These are phyloP conservation scores for Elachura formosa DNA, from an alignment of 2,113 vertebrate genomes.

Conservation along the genomic window DNA sequence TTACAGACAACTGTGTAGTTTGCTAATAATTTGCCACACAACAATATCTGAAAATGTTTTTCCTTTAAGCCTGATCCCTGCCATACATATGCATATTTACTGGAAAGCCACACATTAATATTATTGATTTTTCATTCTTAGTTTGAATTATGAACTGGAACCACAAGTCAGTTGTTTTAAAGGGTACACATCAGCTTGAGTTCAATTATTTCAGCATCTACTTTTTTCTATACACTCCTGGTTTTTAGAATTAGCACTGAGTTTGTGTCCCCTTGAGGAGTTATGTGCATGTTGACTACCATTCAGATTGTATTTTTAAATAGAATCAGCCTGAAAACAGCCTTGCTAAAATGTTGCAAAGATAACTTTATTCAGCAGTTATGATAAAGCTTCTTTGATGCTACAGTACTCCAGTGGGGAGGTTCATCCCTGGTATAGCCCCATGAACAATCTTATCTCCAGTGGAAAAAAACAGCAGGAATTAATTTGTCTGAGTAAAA, in stretches of 20 bases:
- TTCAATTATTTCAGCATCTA: not conserved
- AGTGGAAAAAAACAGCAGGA: not conserved
- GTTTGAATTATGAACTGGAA: not conserved
- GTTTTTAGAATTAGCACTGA: not conserved
- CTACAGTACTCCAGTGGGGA: not conserved
- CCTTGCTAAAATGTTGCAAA: not conserved
- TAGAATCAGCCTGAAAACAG: not conserved
- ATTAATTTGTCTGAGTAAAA: not conserved
- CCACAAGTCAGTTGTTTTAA: not conserved
- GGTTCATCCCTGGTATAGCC: not conserved
- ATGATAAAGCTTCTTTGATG: not conserved
- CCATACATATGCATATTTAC: not conserved
- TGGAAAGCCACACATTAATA: not conserved
- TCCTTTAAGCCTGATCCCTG: not conserved
- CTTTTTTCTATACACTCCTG: not conserved
- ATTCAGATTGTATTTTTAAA: not conserved
- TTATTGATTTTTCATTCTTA: not conserved
- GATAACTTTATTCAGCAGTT: not conserved
- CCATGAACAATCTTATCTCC: not conserved
- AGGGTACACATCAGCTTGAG: not conserved
- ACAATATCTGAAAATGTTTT: not conserved
- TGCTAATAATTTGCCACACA: not conserved
- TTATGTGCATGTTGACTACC: not conserved
- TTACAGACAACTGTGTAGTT: not conserved
- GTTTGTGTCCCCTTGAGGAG: not conserved